Evolutionary conservation across 1,140 invertebrate species (phyloP), one percentile per base, ranked within the genome.

Genomic region (Pseudomyrmex dendroicus): DNA sequence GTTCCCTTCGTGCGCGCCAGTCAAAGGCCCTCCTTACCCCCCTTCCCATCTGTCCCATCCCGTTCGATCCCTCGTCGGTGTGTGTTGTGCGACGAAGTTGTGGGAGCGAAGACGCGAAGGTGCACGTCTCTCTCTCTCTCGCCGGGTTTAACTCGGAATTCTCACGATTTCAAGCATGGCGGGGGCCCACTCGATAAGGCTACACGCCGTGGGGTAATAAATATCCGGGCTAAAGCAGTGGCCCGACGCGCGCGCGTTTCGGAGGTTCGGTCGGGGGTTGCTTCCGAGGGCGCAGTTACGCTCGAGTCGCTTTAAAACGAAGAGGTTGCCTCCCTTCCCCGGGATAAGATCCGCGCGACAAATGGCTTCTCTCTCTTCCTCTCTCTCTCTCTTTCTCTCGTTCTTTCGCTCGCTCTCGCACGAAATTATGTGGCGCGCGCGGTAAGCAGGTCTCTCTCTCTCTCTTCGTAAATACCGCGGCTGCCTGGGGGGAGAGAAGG

Each of bases 1-100:
- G 83, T 74, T 67, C 88, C 87, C 82, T 72, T 89, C 84, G 68
- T 61, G 86, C 86, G 86, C 86, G 82, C 88, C 82, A 89, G 88
- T 89, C 87, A 87, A 89, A 90, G 86, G 73, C 67, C 54, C 84
- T 77, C 48, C 72, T 77, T 76, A 56, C 54, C 22, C 44, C 4
- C 10, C 72, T 10, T 10, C 70, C 20, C 15, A 61, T 15, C 15
- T 15, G 12, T 50, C 62, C 12, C n/a, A 25, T 2, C 15, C n/a
- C 44, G 22, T 25, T 61, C 57, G 48, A 48, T 62, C 52, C 46
- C 61, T 62, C 4, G 61, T 20, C 22, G 48, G 50, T 13, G 20
- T 13, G 66, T 25, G 9, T 20, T 35, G 12, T 64, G 50, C 52
- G 17, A 35, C 35, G 35, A 5, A 35, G 5, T 5, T 35, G 5